Conservation (phyloP, 2,113 vertebrate genomes). For the Lampris incognitus region DNA sequence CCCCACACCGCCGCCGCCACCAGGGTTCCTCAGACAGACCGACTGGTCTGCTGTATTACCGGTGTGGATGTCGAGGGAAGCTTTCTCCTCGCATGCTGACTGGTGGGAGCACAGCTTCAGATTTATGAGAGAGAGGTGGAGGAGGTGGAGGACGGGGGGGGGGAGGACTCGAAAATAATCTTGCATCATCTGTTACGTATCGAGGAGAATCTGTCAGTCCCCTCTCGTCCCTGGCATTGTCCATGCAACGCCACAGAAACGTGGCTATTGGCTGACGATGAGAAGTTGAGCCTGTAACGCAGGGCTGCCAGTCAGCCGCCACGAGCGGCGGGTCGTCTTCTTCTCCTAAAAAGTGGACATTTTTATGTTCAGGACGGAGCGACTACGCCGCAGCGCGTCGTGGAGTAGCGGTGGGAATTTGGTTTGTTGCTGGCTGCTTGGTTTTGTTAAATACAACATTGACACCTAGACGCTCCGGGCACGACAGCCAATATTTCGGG, state of each 20-base stretch:
- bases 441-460: too few relatives aligned
- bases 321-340: too few relatives aligned
- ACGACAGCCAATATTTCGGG: too few relatives aligned
- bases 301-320: too few relatives aligned
- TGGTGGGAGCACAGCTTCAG: conserved; percentile 26
- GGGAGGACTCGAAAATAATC: conserved; percentile 51
- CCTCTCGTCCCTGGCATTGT: background rate
- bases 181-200: conserved; percentile 52
- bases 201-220: conserved; percentile 10
- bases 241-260: background rate
- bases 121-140: too few relatives aligned
- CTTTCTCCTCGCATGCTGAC: conserved; percentile 15
- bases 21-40: conserved; percentile 25
- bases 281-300: background rate
- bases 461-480: too few relatives aligned
- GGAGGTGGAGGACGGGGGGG: too few relatives aligned
- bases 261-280: background rate
- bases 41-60: conserved; percentile 50
- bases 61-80: conserved; percentile 35
- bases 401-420: too few relatives aligned
- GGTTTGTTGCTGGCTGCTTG: too few relatives aligned
- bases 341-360: too few relatives aligned
- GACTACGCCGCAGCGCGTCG: too few relatives aligned
- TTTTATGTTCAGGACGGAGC: too few relatives aligned
- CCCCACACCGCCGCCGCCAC: conserved; percentile 8